Base-by-base conservation (phyloP, 1,140 invertebrate genomes). In the Neodiprion virginianus region DNA sequence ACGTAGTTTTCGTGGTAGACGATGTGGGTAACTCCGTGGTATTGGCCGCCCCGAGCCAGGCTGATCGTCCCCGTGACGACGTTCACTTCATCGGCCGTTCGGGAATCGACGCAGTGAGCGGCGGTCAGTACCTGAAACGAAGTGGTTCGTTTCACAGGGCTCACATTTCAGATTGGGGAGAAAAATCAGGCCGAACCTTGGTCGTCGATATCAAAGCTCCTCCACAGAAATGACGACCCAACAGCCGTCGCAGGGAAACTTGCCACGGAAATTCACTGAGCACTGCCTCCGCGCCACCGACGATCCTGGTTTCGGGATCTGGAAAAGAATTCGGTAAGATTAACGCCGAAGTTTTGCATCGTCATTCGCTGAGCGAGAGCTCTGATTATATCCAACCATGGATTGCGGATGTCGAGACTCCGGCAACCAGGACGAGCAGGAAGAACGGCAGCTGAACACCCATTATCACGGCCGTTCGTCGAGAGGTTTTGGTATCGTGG, bases 31-130 rank as follows among this genome's bases (percentile, higher is more conserved):
- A 53, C 50, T 10, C 10, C 50, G 50, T 53, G 50, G 50, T 53
- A 53, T n/a, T 53, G 10, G 50, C 50, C 50, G 1, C 50, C 50
- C 50, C 10, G 10, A 14, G 50, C 50, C 50, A 53, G n/a, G 50
- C 50, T 53, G 50, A 14, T 53, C 10, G 50, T n/a, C 50, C 50
- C 50, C 10, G 50, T 53, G 50, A 53, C 50, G 50, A 53, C 50
- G 50, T 53, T 10, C 11, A 68, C 67, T 11, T 68, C 67, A 11
- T 11, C 28, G 67, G 67, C 67, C 17, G 67, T 40, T 17, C 1
- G 10, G 11, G 67, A 68, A 17, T 71, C 47, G 28, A 71, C 70
- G 70, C 70, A 71, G 40, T 71, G 70, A 10, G 70, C 70, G 47
- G 70, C 70, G 17, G 70, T 48, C 14, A 71, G 70, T 11, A 5